Conservation (phyloP, 2,113 vertebrate species). For the Neotoma lepida region DNA sequence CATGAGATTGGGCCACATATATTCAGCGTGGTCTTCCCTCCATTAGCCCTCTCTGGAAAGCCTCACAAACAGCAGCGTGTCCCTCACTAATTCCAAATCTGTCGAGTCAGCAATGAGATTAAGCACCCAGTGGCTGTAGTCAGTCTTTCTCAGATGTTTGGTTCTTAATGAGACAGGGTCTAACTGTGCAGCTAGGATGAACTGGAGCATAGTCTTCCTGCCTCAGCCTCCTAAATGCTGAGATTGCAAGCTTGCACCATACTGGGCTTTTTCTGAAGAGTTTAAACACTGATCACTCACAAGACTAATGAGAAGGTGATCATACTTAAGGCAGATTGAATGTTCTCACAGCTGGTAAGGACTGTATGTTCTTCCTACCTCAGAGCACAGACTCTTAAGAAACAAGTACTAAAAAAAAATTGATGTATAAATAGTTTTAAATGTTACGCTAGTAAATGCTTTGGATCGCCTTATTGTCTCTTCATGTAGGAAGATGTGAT, state of each 20-base stretch:
- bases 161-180: neutral
- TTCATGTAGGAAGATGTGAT: neutral
- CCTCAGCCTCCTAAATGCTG: neutral
- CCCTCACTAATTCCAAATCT: neutral
- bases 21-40: neutral
- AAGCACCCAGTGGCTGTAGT: neutral
- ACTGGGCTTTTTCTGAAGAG: neutral
- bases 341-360: neutral
- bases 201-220: neutral
- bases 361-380: slow-evolving; percentile 33
- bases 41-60: neutral
- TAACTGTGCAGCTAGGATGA: neutral
- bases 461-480: neutral
- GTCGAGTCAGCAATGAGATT: neutral
- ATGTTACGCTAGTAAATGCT: neutral
- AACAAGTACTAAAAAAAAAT: slow-evolving; percentile 42
- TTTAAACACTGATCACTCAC: neutral
- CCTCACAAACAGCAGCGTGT: neutral
- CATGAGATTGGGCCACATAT: neutral
- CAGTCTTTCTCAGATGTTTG: neutral
- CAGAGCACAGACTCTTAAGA: neutral
- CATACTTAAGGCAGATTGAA: neutral
- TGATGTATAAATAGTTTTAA: neutral
- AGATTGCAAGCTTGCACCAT: neutral
- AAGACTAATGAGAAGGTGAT: neutral